phyloP scores from a whole-genome alignment of 2,888 invertebrate genomes.

The Apodemia zela region DNA sequence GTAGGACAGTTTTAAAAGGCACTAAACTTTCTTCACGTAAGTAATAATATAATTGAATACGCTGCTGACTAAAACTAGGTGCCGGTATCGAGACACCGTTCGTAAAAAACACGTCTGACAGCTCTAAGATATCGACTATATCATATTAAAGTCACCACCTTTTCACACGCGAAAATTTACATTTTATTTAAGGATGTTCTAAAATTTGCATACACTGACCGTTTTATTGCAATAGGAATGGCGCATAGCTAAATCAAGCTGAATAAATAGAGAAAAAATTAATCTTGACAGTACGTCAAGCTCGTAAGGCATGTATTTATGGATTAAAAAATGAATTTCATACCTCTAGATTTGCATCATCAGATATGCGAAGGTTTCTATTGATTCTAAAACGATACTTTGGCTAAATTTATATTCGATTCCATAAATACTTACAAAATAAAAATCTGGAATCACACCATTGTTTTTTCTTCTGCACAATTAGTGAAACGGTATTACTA shows the following conservation, averaged over 20 bases:
- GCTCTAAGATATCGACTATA: conserved; percentile 38
- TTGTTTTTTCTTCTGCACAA: conserved; percentile 80
- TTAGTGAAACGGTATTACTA: conserved; percentile 69
- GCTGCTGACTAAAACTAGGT: conserved; percentile 51
- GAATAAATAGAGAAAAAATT: conserved; percentile 74
- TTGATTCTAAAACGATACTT: conserved; percentile 55
- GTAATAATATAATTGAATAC: conserved; percentile 45
- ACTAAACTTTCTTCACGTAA: conserved; percentile 42
- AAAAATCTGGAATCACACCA: conserved; percentile 81
- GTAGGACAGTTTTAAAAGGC: conserved; percentile 33
- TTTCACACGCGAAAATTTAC: conserved; percentile 45
- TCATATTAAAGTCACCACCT: conserved; percentile 45
- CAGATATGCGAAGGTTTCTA: conserved; percentile 46
- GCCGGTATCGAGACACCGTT: conserved; percentile 58
- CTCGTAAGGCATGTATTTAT: conserved; percentile 45
- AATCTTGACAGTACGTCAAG: conserved; percentile 71
- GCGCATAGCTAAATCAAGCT: conserved; percentile 74
- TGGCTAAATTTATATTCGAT: conserved; percentile 65
- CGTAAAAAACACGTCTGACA: conserved; percentile 43
- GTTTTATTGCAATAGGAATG: conserved; percentile 72
- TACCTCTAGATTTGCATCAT: conserved; percentile 56
- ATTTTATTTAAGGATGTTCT: conserved; percentile 57
- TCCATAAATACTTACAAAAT: conserved; percentile 80
- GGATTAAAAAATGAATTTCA: conserved; percentile 40
- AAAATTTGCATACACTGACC: conserved; percentile 58